Conservation (phyloP, 2,888 invertebrate genomes). For the Fabriciana adippe region DNA sequence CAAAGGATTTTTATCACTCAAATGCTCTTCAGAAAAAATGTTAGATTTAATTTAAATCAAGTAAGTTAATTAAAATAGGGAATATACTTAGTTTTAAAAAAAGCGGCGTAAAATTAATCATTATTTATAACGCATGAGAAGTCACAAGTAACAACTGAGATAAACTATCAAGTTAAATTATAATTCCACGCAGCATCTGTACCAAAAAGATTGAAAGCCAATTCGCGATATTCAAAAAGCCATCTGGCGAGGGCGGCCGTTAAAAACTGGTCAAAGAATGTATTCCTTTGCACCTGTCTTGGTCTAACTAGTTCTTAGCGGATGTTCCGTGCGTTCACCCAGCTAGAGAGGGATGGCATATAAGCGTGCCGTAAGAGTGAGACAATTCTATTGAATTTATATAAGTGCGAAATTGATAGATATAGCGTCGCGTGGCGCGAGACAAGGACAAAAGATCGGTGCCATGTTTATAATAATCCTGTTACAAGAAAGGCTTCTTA, state of each 20-base stretch:
- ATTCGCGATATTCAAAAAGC: slow-evolving; percentile 21
- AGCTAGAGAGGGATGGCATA: slow-evolving; percentile 50
- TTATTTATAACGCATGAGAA: too few species aligned
- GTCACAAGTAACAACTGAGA: too few species aligned
- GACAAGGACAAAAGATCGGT: slow-evolving; percentile 49
- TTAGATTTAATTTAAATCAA: too few species aligned
- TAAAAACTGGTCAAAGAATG: slow-evolving; percentile 62
- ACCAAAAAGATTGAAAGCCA: slow-evolving; percentile 9
- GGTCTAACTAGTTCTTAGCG: slow-evolving; percentile 62
- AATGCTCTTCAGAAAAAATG: too few species aligned
- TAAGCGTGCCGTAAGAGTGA: slow-evolving; percentile 49
- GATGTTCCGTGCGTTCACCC: slow-evolving; percentile 71
- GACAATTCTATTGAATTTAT: slow-evolving; percentile 30
- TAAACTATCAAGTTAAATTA: slow-evolving; percentile 9
- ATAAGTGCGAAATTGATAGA: slow-evolving; percentile 40
- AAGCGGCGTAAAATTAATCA: too few species aligned
- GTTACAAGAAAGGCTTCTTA: slow-evolving; percentile 54
- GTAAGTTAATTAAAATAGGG: too few species aligned
- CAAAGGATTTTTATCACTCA: too few species aligned
- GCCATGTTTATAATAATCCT: slow-evolving; percentile 59
- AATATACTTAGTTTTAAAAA: too few species aligned
- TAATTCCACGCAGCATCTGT: slow-evolving; percentile 13
- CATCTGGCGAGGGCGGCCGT: slow-evolving; percentile 36
- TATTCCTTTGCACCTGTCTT: slow-evolving; percentile 70
- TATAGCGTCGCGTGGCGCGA: slow-evolving; percentile 64